Percentiles rank a stretch among this genome's conserved stretches.
These are phyloP conservation scores for Ladona fulva DNA, from an alignment of 1,140 invertebrate genomes.

Conservation along the genomic window DNA sequence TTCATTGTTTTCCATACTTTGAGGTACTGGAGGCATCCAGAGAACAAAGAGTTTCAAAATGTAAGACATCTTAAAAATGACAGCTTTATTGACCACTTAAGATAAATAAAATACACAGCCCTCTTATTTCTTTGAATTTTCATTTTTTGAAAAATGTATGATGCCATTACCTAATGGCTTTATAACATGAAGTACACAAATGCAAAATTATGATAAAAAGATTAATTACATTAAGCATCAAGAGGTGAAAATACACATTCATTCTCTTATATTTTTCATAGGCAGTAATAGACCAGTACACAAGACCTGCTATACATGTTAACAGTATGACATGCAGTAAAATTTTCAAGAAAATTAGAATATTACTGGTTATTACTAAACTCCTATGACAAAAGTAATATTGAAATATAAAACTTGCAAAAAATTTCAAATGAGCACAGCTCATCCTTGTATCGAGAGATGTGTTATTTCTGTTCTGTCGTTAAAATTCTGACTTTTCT, in stretches of 20 bases:
- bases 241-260: neutral
- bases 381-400: no score
- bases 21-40: no score
- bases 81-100: conserved; percentile 9
- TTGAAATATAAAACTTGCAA: neutral
- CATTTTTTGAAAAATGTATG: neutral
- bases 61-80: neutral
- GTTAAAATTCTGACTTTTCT: no score
- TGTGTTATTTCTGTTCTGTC: no score
- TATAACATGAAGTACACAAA: neutral
- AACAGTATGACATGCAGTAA: no score
- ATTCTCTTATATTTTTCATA: neutral
- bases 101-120: conserved; percentile 10
- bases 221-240: neutral
- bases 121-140: conserved; percentile 4
- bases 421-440: no score
- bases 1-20: no score
- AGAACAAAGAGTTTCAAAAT: no score
- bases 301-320: no score
- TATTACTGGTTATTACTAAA: no score
- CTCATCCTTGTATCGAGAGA: no score
- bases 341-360: no score
- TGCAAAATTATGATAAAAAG: conserved; percentile 4
- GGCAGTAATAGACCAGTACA: neutral
- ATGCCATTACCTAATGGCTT: neutral